Evolutionary conservation across 2,888 invertebrate species (phyloP).

Genomic region (Dynastes tityus): DNA sequence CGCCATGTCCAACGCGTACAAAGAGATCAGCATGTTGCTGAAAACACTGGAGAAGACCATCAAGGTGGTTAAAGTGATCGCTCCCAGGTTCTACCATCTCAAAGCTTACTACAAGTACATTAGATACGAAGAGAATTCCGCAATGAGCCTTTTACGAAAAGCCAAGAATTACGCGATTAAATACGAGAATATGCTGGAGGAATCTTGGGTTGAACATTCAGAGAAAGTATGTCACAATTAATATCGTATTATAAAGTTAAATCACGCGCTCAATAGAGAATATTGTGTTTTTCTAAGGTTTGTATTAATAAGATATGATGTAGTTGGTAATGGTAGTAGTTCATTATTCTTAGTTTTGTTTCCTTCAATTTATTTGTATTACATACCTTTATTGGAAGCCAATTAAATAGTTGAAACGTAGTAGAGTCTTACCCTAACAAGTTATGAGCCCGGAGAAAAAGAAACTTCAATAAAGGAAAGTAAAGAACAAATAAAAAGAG

Average conservation of each 20-base stretch:
- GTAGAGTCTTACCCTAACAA: too few relatives aligned
- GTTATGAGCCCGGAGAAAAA: too few relatives aligned
- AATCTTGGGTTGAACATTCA: conserved; percentile 73
- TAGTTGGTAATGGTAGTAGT: background rate
- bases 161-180: conserved; percentile 68
- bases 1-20: conserved; percentile 60
- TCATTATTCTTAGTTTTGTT: background rate
- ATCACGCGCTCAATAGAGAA: too few relatives aligned
- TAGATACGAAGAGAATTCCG: conserved; percentile 68
- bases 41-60: conserved; percentile 60
- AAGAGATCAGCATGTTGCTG: conserved; percentile 63
- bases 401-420: too few relatives aligned
- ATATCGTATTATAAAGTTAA: too few relatives aligned
- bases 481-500: too few relatives aligned
- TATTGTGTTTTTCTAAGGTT: too few relatives aligned
- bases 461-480: too few relatives aligned
- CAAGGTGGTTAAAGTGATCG: conserved; percentile 61
- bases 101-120: conserved; percentile 73
- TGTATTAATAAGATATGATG: conserved; percentile 58
- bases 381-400: too few relatives aligned
- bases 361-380: too few relatives aligned
- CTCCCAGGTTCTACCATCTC: conserved; percentile 72
- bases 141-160: conserved; percentile 68
- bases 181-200: conserved; percentile 68
- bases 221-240: conserved; percentile 65